phyloP scores from a whole-genome alignment of 2,113 vertebrate species.

The Oceanodroma tethys region DNA sequence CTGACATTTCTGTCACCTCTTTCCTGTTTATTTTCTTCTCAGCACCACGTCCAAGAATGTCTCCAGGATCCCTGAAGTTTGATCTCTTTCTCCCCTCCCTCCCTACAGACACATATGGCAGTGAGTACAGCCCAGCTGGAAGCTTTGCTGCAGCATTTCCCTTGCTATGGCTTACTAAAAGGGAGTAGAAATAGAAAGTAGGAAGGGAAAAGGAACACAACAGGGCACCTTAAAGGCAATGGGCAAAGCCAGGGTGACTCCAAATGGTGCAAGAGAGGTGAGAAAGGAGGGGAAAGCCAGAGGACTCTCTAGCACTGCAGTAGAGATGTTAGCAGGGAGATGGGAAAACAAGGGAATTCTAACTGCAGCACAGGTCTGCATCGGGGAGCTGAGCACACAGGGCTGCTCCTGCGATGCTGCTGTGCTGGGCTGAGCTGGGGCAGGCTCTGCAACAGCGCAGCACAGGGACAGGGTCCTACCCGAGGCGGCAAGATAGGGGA shows the following conservation, averaged over 20 bases:
- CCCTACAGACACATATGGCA: not conserved
- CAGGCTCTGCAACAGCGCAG: not conserved
- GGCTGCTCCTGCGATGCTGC: not conserved
- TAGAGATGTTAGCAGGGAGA: not conserved
- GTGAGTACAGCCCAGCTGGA: not conserved
- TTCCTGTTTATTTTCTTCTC: not conserved
- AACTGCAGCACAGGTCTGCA: not conserved
- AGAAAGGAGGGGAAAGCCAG: not conserved
- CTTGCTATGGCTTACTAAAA: not conserved
- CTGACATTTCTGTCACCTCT: slow-evolving; percentile 33
- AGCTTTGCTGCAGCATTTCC: not conserved
- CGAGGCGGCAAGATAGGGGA: accelerated
- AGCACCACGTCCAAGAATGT: not conserved
- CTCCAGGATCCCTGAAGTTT: not conserved
- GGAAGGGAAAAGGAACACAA: not conserved
- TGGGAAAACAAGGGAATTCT: not conserved
- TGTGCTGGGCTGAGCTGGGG: not conserved
- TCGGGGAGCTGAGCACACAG: not conserved
- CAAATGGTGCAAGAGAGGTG: not conserved
- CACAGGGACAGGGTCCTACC: too few species aligned
- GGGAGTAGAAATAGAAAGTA: not conserved
- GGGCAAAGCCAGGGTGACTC: not conserved
- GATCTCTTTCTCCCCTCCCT: not conserved
- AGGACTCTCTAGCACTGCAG: not conserved
- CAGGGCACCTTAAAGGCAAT: not conserved